Base-by-base conservation (phyloP, 2,113 vertebrate genomes). In the Chamaea fasciata region DNA sequence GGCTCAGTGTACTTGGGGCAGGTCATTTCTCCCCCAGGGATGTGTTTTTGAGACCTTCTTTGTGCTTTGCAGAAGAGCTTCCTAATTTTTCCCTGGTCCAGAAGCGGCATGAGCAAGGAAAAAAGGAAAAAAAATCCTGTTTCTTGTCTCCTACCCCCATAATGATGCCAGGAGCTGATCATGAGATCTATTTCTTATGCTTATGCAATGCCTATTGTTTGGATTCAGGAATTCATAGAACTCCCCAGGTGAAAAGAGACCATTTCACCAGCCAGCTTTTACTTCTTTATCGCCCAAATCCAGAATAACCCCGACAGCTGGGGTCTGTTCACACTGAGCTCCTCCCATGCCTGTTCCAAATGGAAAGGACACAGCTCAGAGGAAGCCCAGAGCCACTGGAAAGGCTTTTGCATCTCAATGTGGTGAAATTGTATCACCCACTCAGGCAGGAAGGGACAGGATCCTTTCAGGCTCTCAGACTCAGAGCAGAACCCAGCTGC, bases 111-210 rank as follows among this genome's bases (percentile, higher is more conserved):
- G 56, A 86, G 33, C 8, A 83, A 77, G n/a, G 23, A 10, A 16
- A 57, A 76, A 64, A 5, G 9, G 30, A 8, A 4, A 14, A 4
- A 68, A 31, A 9, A 4, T 1, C 3, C 4, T 13, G 0, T 62
- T 85, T 60, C 13, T 63, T 13, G 9, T 52, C 19, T 44, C 6
- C 22, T 67, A 7, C 15, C 8, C 47, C 22, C 9, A 39, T 37
- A 80, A 71, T 33, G 4, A 24, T 62, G 28, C 11, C 68, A 55
- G 46, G 19, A 76, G 50, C 13, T 24, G 37, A 46, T 10, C 13
- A 4, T 42, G 57, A 85, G 24, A 24, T 35, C 15, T n/a, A 1
- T 17, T 70, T 50, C 23, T 79, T 56, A 12, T 8, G 19, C 57
- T 74, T 74, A 50, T 33, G 18, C 30, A 77, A 17, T 23, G 21